Evolutionary conservation across 2,113 vertebrate genomes (phyloP).

Genomic region (Morphnarchus princeps): DNA sequence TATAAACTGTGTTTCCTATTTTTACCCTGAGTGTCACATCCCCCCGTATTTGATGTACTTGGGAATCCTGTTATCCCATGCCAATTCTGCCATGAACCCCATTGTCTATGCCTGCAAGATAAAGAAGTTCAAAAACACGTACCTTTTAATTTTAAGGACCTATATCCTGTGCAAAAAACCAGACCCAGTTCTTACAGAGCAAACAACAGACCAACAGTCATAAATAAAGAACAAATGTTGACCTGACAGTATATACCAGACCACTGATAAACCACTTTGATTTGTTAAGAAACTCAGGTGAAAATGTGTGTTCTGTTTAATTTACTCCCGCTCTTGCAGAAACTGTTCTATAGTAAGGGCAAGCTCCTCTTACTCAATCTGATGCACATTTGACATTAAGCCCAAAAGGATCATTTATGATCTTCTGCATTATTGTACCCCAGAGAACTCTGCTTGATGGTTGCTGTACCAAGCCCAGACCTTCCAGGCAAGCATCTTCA

Average conservation of each 20-base stretch:
- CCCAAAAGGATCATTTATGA: neutral
- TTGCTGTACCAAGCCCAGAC: neutral
- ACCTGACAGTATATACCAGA: neutral
- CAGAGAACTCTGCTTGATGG: neutral
- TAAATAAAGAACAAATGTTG: neutral
- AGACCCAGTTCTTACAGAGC: neutral
- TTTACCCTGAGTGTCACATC: neutral
- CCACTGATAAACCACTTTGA: neutral
- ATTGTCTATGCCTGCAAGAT: slow-evolving; percentile 85
- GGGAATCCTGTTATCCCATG: slow-evolving; percentile 82
- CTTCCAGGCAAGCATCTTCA: neutral
- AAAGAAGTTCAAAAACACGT: slow-evolving; percentile 79
- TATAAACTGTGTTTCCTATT: slow-evolving; percentile 80
- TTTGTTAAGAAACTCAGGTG: neutral
- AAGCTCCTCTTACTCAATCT: neutral
- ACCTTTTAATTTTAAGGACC: slow-evolving; percentile 70
- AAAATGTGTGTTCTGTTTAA: neutral
- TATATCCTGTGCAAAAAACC: slow-evolving; percentile 40
- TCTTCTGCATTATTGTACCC: neutral
- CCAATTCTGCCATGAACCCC: slow-evolving; percentile 88
- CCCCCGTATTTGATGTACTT: slow-evolving; percentile 31
- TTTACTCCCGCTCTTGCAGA: neutral
- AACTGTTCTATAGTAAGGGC: neutral
- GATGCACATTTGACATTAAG: neutral
- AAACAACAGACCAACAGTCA: neutral